Base-by-base conservation (phyloP, 2,113 vertebrate genomes). In the Channa argus region DNA sequence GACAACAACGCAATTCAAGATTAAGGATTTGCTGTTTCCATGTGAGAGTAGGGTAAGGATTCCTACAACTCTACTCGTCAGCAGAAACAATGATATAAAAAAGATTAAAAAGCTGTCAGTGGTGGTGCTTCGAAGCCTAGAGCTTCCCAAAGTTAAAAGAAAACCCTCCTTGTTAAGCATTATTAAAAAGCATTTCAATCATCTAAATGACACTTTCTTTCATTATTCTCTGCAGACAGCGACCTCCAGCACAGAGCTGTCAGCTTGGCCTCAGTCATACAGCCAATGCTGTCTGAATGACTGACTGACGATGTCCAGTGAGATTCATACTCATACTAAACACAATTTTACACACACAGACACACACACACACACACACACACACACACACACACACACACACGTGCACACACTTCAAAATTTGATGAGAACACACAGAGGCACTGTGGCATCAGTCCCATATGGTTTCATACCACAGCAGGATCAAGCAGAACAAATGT, bases 241-340 rank as follows among this genome's bases (percentile, higher is more conserved):
- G 34, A 87, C 88, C 78, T 84, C 69, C 74, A 84, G 60, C 84
- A 50, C 68, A 12, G 72, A 85, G 82, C 86, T 85, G 86, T 77
- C 85, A 82, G 58, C 60, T 47, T 14, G 62, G 70, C 62, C 77
- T 56, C 63, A 46, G 63, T 81, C 76, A 70, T 51, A 11, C 38
- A 60, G 71, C 63, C 89, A 63, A 43, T 74, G 70, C 67, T 34
- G 62, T 12, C 67, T 5, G 52, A 69, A 50, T 37, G 76, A 77
- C 72, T 86, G 87, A 88, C 63, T 77, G 79, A 87, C 84, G 86
- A 72, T 5, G 60, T 82, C 75, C 68, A 59, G 5, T 4, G 80
- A 82, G 63, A 78, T 52, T 24, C 12, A 43, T 3, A 63, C 50
- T 63, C 66, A 64, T 24, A 24, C 24, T 24, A 24, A 24, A 24